Evolutionary conservation across 2,888 invertebrate genomes (phyloP), one percentile per base, ranked within the genome.

Genomic region (Nomada hirtipes): DNA sequence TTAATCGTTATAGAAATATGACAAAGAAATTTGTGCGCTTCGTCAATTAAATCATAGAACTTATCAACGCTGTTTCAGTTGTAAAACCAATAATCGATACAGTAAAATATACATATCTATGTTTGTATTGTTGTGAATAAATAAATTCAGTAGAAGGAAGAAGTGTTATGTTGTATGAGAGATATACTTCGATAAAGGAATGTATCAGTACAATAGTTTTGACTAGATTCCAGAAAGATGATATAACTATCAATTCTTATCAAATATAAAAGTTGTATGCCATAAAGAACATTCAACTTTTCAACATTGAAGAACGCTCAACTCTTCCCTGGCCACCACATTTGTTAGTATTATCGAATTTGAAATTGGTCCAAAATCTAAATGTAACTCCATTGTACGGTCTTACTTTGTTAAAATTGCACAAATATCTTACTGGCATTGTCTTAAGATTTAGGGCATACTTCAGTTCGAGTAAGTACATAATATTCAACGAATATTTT

Each of bases 351-450:
- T 73, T 72, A 76, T 82, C 29, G 83, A 85, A 81, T 86, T 84
- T 84, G 83, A 85, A 84, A 82, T 88, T 91, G 91, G 91, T 91
- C 91, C 91, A 84, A 86, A 75, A 65, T 84, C 64, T 84, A 89
- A 83, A 76, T 78, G 77, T 83, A 78, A 47, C 15, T 84, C 67
- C 79, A 76, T 69, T 82, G 65, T 76, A 79, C 63, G 79, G 72
- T 86, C 80, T 82, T 87, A 75, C 23, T 42, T 80, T 53, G 59
- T 80, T 85, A 88, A 89, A 88, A 84, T 86, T 88, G 86, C 88
- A 88, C 82, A 87, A 89, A 85, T 88, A 89, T 90, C 89, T 91
- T 90, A 90, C 89, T 91, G 89, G 87, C 77, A 78, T 81, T 88
- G 89, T 83, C 74, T 90, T 88, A 78, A 20, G 79, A 83, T 79